Evolutionary conservation across 2,113 vertebrate genomes (phyloP).

Genomic region (Procavia capensis): DNA sequence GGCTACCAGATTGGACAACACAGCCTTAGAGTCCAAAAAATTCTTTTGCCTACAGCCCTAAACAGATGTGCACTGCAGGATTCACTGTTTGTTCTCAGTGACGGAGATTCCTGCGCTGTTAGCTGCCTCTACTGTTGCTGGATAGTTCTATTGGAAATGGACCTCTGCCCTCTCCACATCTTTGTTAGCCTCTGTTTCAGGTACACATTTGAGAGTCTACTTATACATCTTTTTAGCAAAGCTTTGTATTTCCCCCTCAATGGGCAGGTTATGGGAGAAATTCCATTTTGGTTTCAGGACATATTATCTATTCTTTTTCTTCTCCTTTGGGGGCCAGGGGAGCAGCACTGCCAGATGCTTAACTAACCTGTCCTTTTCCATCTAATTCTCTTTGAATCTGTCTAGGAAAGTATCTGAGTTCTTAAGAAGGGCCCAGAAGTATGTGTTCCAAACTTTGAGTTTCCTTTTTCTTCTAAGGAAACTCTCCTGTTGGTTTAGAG

Average conservation of each 20-base stretch:
- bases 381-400: not conserved
- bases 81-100: not conserved
- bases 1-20: not conserved
- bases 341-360: not conserved
- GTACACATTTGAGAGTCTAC: not conserved
- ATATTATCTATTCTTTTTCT: not conserved
- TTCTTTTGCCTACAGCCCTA: not conserved
- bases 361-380: not conserved
- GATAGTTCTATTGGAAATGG: not conserved
- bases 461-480: constrained; percentile 6
- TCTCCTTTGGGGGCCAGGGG: not conserved
- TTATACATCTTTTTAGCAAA: not conserved
- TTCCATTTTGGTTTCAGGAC: not conserved
- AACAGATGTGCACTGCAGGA: not conserved
- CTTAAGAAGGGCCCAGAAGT: not conserved
- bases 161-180: not conserved
- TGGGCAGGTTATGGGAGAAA: not conserved
- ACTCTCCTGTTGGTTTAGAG: not conserved
- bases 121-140: not conserved
- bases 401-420: not conserved
- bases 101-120: not conserved
- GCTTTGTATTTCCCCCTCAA: not conserved
- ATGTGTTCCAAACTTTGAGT: not conserved
- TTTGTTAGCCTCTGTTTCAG: not conserved
- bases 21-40: not conserved